Percentiles rank a stretch among this genome's conserved stretches.
Conservation (phyloP, 2,797 vertebrate species). For the Myotis findleyi region DNA sequence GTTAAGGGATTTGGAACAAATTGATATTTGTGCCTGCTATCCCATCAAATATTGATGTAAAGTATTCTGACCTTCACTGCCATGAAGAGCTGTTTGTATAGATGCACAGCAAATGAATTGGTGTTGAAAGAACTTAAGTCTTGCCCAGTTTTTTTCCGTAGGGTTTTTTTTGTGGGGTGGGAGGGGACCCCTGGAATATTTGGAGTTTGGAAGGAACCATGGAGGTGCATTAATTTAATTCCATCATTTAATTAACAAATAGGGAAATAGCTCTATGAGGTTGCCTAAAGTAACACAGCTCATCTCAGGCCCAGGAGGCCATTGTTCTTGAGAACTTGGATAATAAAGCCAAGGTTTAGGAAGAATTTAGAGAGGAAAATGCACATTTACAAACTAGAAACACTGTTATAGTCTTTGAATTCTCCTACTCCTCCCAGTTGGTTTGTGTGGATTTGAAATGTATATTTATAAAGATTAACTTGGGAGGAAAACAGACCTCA, state of each 20-base stretch:
- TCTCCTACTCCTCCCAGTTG: neutral
- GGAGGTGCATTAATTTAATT: neutral
- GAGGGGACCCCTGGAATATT: neutral
- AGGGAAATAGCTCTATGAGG: neutral
- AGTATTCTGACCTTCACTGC: constrained; percentile 11
- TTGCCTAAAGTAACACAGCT: neutral
- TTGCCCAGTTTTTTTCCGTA: neutral
- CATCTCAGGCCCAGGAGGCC: neutral
- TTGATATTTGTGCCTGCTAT: constrained; percentile 22
- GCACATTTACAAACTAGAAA: neutral
- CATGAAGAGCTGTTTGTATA: neutral
- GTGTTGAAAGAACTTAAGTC: constrained; percentile 19
- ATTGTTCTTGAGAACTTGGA: constrained; percentile 24
- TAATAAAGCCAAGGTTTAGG: constrained; percentile 34
- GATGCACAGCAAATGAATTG: neutral
- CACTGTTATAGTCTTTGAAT: neutral
- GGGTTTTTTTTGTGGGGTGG: neutral
- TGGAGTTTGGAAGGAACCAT: constrained; percentile 10
- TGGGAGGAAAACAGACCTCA: neutral
- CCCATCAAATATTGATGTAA: constrained; percentile 46
- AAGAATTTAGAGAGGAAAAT: constrained; percentile 17
- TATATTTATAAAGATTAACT: constrained; percentile 55
- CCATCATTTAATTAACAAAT: neutral
- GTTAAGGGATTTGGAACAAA: neutral
- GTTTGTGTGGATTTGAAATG: constrained; percentile 56